Percentiles rank a stretch among this genome's conserved stretches.
Conservation (phyloP, 2,888 invertebrate genomes). For the Nephrocerus scutellatus region DNA sequence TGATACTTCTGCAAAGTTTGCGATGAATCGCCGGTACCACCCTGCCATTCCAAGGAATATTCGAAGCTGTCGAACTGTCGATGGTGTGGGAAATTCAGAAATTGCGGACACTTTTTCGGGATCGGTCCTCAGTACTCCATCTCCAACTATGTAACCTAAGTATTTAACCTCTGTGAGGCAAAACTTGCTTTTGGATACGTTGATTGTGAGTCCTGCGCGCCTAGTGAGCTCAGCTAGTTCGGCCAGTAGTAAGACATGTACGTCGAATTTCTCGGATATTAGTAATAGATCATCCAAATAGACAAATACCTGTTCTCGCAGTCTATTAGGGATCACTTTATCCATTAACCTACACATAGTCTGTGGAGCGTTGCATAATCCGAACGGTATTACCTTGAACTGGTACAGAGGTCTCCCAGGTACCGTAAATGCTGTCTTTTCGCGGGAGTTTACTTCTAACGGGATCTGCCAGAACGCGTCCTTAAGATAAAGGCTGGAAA, state of each 20-base stretch:
- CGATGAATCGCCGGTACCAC: conserved; percentile 20
- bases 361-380: conserved; percentile 7
- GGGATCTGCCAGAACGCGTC: conserved; percentile 13
- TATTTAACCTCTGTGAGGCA: conserved; percentile 13
- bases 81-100: conserved; percentile 12
- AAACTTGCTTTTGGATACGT: conserved; percentile 15
- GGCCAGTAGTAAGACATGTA: background rate
- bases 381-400: conserved; percentile 8
- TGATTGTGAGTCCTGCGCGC: conserved; percentile 7
- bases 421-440: no score
- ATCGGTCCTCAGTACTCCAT: conserved; percentile 12
- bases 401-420: conserved; percentile 12
- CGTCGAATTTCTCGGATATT: conserved; percentile 11
- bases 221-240: conserved; percentile 1
- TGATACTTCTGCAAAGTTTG: conserved; percentile 16
- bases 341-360: conserved; percentile 13
- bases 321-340: no score
- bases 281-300: conserved; percentile 19
- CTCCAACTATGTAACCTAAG: conserved; percentile 16
- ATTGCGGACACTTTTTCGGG: conserved; percentile 15
- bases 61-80: conserved; percentile 12
- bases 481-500: conserved; percentile 14
- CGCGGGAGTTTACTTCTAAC: conserved; percentile 9
- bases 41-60: conserved; percentile 22
- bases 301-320: no score